Percentiles rank a stretch among this genome's conserved stretches.
These are phyloP conservation scores for Limnephilus lunatus DNA, from an alignment of 2,888 invertebrate species.

Conservation along the genomic window DNA sequence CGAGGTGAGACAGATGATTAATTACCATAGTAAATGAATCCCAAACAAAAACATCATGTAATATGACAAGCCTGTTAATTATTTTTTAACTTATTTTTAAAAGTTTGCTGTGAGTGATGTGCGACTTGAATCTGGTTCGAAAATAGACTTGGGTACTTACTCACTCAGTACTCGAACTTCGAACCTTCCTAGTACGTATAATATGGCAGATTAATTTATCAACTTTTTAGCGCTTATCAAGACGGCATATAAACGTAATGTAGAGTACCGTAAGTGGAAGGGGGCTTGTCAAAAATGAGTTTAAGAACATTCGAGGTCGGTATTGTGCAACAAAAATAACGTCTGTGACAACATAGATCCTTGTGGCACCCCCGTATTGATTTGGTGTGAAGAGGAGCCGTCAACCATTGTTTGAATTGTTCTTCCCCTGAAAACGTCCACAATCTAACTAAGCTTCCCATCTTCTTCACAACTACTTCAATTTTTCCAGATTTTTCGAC, in stretches of 20 bases:
- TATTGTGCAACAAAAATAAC: no score
- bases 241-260: no score
- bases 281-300: no score
- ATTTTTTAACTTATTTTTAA: not conserved
- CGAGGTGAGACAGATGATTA: conserved; percentile 27
- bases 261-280: no score
- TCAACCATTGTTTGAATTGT: no score
- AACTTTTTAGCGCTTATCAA: not conserved
- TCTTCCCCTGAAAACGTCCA: no score
- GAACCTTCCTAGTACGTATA: not conserved
- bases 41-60: conserved; percentile 16
- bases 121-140: not conserved
- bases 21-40: conserved; percentile 5
- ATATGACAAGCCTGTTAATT: not conserved
- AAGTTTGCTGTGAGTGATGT: not conserved
- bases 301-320: no score
- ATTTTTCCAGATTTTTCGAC: not conserved
- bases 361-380: no score
- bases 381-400: no score
- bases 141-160: not conserved
- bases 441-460: no score
- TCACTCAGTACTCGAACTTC: not conserved
- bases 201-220: not conserved
- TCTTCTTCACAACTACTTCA: not conserved
- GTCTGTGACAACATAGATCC: no score